Base-by-base conservation (phyloP, 1,140 invertebrate species). In the Drosophila prosaltans region DNA sequence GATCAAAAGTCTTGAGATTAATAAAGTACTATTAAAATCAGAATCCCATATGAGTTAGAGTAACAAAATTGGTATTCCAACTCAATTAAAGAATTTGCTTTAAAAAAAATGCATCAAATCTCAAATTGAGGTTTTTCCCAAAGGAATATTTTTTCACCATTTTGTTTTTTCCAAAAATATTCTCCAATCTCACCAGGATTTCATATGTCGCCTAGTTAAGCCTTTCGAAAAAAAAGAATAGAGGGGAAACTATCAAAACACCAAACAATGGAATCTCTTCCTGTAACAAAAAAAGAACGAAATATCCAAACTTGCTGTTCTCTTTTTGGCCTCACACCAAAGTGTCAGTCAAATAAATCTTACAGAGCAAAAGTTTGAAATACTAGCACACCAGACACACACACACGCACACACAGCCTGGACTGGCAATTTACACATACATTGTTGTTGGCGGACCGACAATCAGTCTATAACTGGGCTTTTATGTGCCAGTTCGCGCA, bases 391-490 rank as follows among this genome's bases (percentile, higher is more conserved):
- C 58, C 16, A 66, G 16, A 69, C 10, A 26, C 6, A 36, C 61
- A 63, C 45, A 6, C 16, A 66, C 24, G 66, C 10, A 26, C 6
- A 36, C 61, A 63, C 45, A 6, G 16, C 8, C 41, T 55, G 41
- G 74, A 43, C 60, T 70, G 60, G 66, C 74, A 77, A 70, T 77
- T 77, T 70, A 70, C 73, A 77, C 74, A 60, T 77, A 77, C 74
- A 74, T 74, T 32, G 59, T 51, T 51, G 74, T 72, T 74, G 68
- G 70, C 51, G 36, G 60, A 43, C 81, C 82, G 67, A 89, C 83
- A 86, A 86, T 86, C 83, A 86, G 83, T 83, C 84, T 74, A 86
- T 88, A 88, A 83, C 83, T 83, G 84, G 69, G 76, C 84, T 80
- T 85, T 83, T 72, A 88, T 86, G 76, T 83, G 83, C 80, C 83